phyloP scores from a whole-genome alignment of 1,140 invertebrate genomes.

The Adoxophyes honmai region DNA sequence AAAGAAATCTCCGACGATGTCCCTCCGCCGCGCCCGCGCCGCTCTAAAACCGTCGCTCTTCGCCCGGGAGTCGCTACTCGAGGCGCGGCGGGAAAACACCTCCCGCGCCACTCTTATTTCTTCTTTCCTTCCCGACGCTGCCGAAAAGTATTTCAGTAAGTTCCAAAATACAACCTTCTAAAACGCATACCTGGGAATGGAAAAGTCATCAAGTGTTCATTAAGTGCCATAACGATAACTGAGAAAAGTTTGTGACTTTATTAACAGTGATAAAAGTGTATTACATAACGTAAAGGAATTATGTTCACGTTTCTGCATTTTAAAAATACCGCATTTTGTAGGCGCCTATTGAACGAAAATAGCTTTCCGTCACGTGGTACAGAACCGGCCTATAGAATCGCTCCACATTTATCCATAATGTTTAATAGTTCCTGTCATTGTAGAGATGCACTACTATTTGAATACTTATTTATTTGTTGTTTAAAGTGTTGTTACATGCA shows the following conservation, averaged over 20 bases:
- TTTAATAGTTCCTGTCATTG: conserved; percentile 39
- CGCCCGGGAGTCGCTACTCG: conserved; percentile 77
- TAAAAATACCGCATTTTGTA: conserved; percentile 78
- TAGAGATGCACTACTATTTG: not conserved
- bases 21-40: conserved; percentile 75
- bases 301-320: conserved; percentile 42
- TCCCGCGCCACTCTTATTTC: conserved; percentile 74
- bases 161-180: conserved; percentile 49
- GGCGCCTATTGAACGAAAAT: conserved; percentile 70
- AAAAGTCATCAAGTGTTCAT: conserved; percentile 47
- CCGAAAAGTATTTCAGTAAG: conserved; percentile 74
- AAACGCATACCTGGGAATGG: conserved; percentile 48
- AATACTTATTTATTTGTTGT: not conserved
- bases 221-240: conserved; percentile 44
- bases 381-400: conserved; percentile 70
- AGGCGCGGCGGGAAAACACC: conserved; percentile 74
- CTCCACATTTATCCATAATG: conserved; percentile 72
- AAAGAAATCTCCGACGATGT: conserved; percentile 80
- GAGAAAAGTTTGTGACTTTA: conserved; percentile 50
- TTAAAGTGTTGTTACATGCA: not conserved
- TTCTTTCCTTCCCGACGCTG: conserved; percentile 75
- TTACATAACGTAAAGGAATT: conserved; percentile 71
- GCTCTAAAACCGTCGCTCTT: conserved; percentile 86
- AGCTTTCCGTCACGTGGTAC: conserved; percentile 71
- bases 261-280: conserved; percentile 64